phyloP scores from a whole-genome alignment of 2,797 vertebrate species.

The Cyclopterus lumpus region DNA sequence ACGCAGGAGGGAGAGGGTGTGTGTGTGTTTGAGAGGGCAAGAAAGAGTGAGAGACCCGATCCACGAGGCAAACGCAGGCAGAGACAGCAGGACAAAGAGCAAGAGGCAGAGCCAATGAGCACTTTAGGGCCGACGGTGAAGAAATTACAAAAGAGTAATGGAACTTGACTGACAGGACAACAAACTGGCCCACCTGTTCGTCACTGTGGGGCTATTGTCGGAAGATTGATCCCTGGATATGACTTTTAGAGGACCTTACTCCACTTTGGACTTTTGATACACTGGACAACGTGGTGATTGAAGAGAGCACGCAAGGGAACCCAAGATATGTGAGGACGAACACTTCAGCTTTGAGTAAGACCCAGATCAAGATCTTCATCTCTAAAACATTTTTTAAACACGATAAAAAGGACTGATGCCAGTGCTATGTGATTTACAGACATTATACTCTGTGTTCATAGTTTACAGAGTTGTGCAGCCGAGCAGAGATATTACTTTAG shows the following conservation, averaged over 20 bases:
- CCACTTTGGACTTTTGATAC: conserved; percentile 40
- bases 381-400: conserved; percentile 11
- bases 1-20: conserved; percentile 61
- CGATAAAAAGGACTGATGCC: conserved; percentile 5
- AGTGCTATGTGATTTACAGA: not conserved
- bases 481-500: not conserved
- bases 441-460: not conserved
- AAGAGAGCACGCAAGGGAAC: conserved; percentile 29
- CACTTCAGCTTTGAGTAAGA: conserved; percentile 45
- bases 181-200: conserved; percentile 65
- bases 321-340: conserved; percentile 37
- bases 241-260: conserved; percentile 23
- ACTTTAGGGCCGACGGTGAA: conserved; percentile 33
- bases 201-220: conserved; percentile 39
- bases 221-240: conserved; percentile 50
- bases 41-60: conserved; percentile 50
- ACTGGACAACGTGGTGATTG: conserved; percentile 49
- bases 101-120: conserved; percentile 29
- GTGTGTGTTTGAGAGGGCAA: conserved; percentile 53
- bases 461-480: conserved; percentile 3
- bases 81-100: conserved; percentile 48
- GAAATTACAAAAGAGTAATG: conserved; percentile 39
- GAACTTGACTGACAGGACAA: conserved; percentile 63
- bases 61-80: conserved; percentile 45
- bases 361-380: conserved; percentile 19